Conservation (phyloP, 2,113 vertebrate species). For the Cacatua alba region DNA sequence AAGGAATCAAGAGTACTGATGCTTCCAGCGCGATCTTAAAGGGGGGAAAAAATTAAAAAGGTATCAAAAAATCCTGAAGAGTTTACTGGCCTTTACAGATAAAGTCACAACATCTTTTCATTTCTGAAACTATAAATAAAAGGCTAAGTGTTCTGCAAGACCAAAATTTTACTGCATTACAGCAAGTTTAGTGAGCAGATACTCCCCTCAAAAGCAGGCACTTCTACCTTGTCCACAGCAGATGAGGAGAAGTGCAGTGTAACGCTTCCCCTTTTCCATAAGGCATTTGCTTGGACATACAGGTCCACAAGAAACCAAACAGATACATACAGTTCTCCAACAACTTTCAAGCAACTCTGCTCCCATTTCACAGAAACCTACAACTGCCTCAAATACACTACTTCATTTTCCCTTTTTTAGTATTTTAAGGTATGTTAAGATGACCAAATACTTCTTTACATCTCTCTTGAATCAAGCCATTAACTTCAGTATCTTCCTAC, state of each 20-base stretch:
- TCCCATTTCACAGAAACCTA: background rate
- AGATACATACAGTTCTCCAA: background rate
- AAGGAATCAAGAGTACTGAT: constrained; percentile 98
- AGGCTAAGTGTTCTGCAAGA: background rate
- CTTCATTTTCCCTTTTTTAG: background rate
- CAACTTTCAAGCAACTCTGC: background rate
- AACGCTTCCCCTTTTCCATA: background rate
- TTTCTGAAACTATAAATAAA: background rate
- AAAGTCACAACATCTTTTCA: background rate
- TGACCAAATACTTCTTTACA: background rate
- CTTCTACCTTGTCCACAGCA: background rate
- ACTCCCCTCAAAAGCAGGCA: background rate
- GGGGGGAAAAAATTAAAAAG: background rate
- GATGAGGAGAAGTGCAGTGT: background rate
- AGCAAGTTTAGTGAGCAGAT: background rate
- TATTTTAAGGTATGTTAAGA: background rate
- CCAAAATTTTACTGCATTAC: background rate
- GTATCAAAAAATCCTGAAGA: background rate
- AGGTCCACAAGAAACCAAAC: background rate
- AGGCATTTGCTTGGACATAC: background rate
- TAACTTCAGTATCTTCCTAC: background rate
- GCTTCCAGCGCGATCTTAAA: constrained; percentile 93
- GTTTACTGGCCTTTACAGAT: background rate
- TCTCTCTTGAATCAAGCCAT: background rate
- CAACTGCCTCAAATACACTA: background rate